Percentiles rank a stretch among this genome's conserved stretches.
phyloP scores from a whole-genome alignment of 2,888 invertebrate genomes.

The Onthophagus sagittarius region DNA sequence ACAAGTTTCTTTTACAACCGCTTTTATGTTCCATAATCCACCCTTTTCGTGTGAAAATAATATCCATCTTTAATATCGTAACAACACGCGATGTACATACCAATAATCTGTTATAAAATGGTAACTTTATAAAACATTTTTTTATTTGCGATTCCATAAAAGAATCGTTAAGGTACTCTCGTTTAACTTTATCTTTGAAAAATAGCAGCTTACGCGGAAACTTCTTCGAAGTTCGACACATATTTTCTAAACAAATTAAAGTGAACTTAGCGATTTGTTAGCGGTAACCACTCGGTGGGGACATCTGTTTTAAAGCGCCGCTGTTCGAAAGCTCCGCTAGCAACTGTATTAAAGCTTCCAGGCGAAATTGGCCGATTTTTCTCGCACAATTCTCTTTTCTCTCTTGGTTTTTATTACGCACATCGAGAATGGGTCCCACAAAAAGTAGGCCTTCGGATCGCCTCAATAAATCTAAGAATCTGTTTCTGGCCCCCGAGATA shows the following conservation, averaged over 20 bases:
- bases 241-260: background rate
- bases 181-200: background rate
- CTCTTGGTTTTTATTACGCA: background rate
- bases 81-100: background rate
- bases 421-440: background rate
- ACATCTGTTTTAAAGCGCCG: background rate
- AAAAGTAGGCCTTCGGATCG: background rate
- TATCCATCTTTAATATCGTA: background rate
- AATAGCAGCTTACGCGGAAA: background rate
- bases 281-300: background rate
- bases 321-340: background rate
- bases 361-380: background rate
- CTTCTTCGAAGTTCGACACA: background rate
- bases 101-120: too few species aligned
- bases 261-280: background rate
- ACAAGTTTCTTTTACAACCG: background rate
- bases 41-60: background rate
- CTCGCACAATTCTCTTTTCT: background rate
- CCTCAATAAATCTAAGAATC: background rate
- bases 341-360: background rate
- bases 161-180: background rate
- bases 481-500: background rate
- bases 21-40: background rate
- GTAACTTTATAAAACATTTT: too few species aligned
- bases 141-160: background rate